These are phyloP conservation scores for Solen grandis DNA, from an alignment of 1,140 invertebrate species.

Conservation along the genomic window DNA sequence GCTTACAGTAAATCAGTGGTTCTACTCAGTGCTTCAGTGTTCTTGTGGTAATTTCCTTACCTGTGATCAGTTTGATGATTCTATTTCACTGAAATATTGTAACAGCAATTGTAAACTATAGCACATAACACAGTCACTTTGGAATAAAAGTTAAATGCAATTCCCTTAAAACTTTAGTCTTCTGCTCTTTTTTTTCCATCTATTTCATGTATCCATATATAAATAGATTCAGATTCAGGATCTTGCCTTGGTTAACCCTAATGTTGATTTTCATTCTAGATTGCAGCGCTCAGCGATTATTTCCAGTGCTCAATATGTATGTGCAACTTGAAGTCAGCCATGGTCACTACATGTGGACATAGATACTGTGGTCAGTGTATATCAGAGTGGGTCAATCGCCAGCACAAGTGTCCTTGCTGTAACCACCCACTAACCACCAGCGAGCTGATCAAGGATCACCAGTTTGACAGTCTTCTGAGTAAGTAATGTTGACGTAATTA, in stretches of 20 bases:
- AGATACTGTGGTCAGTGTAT: slow-evolving; percentile 76
- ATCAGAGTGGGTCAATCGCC: slow-evolving; percentile 73
- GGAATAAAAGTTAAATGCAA: background rate
- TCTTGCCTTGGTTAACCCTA: no score
- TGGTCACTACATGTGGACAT: slow-evolving; percentile 74
- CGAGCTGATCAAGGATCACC: slow-evolving; percentile 70
- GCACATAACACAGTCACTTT: no score
- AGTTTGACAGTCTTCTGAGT: slow-evolving; percentile 76
- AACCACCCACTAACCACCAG: slow-evolving; percentile 59
- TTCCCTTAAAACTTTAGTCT: no score
- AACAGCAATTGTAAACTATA: no score
- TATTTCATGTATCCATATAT: no score
- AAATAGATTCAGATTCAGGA: no score
- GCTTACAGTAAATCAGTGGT: no score
- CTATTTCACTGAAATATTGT: no score
- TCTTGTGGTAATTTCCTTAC: no score
- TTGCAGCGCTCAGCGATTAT: slow-evolving; percentile 64
- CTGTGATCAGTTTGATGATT: no score
- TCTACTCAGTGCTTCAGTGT: no score
- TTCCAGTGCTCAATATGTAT: slow-evolving; percentile 77
- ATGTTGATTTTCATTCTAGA: slow-evolving; percentile 37
- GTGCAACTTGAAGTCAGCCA: slow-evolving; percentile 64
- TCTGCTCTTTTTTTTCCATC: no score
- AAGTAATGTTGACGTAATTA: slow-evolving; percentile 15
- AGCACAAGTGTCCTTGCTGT: slow-evolving; percentile 77